Evolutionary conservation across 2,888 invertebrate species (phyloP).

Genomic region (Drepanosiphum platanoidis): DNA sequence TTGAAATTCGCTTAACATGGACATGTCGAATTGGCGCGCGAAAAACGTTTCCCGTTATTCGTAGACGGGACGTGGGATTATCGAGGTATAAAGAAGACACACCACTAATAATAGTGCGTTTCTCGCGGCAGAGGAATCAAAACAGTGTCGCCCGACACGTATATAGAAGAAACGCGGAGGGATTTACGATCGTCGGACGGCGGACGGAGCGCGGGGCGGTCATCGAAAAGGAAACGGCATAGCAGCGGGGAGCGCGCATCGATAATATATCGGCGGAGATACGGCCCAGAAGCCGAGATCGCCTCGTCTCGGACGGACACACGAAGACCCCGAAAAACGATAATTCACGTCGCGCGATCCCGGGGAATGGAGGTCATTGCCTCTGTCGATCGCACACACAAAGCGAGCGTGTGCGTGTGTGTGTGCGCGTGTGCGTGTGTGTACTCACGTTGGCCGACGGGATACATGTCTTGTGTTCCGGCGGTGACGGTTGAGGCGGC

Average conservation of each 20-base stretch:
- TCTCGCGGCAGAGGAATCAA: background rate
- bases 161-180: background rate
- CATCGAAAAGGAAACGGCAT: background rate
- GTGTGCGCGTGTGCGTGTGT: constrained; percentile 66
- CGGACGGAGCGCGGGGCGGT: background rate
- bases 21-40: constrained; percentile 11
- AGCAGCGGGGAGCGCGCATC: background rate
- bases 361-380: constrained; percentile 63
- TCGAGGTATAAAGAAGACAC: no score
- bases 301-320: background rate
- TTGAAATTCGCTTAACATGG: no score
- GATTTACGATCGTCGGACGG: background rate
- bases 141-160: background rate
- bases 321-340: no score
- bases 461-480: constrained; percentile 70
- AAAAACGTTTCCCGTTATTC: background rate
- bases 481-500: constrained; percentile 52
- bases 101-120: no score
- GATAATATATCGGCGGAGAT: background rate
- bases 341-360: constrained; percentile 24
- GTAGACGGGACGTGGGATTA: no score
- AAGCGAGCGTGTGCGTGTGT: background rate
- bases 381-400: constrained; percentile 53
- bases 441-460: constrained; percentile 76
- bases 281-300: background rate